Conservation (phyloP, 2,113 vertebrate genomes). For the Cnemophilus loriae region DNA sequence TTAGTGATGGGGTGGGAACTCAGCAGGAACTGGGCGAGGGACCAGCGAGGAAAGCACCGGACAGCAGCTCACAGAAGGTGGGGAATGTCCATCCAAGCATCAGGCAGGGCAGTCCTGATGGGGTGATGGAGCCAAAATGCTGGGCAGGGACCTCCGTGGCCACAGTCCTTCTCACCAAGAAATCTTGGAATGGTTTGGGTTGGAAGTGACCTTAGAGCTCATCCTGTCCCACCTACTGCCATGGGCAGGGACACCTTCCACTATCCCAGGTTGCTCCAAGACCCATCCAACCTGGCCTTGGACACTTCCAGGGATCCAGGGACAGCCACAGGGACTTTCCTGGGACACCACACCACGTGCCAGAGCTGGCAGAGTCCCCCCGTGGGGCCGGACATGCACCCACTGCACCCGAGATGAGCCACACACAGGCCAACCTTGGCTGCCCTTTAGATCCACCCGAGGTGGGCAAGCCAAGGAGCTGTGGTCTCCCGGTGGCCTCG, state of each 20-base stretch:
- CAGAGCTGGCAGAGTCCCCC: neutral
- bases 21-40: neutral
- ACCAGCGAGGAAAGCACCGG: neutral
- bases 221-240: fast-evolving
- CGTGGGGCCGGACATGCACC: fast-evolving
- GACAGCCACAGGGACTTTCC: neutral
- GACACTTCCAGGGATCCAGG: neutral
- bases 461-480: too few relatives aligned
- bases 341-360: neutral
- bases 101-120: neutral
- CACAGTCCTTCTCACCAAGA: too few relatives aligned
- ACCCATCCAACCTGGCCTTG: fast-evolving
- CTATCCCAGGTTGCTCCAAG: neutral
- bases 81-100: neutral
- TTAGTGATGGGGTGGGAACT: neutral
- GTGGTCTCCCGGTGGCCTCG: neutral
- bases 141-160: neutral
- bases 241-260: neutral
- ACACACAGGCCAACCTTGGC: neutral
- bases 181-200: neutral
- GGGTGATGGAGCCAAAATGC: neutral
- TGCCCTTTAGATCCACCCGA: neutral
- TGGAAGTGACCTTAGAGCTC: neutral
- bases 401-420: neutral
- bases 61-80: neutral